Conservation (phyloP, 1,140 invertebrate species). For the Magallana angulata region DNA sequence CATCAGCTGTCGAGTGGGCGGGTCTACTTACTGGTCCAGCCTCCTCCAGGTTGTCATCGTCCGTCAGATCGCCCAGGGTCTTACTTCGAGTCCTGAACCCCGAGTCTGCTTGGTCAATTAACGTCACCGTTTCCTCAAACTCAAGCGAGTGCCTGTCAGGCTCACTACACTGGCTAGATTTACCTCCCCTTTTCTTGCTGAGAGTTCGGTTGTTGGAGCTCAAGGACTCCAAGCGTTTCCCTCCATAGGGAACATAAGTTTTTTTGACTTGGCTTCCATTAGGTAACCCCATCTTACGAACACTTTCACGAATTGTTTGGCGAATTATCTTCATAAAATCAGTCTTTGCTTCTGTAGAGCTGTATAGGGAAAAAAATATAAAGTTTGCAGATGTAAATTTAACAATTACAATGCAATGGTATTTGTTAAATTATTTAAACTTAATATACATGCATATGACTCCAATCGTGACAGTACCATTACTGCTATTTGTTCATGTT, state of each 20-base stretch:
- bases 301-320: constrained; percentile 93
- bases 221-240: constrained; percentile 62
- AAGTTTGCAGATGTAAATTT: neutral
- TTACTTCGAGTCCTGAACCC: constrained; percentile 91
- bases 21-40: constrained; percentile 92
- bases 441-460: too few species aligned
- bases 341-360: constrained; percentile 95
- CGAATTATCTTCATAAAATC: constrained; percentile 97
- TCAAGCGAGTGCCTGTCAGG: constrained; percentile 93
- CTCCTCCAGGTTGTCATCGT: constrained; percentile 87
- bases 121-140: constrained; percentile 83
- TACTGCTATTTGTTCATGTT: too few species aligned
- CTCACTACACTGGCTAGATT: constrained; percentile 65
- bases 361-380: constrained; percentile 77
- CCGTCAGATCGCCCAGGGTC: constrained; percentile 88
- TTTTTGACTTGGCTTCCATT: constrained; percentile 53
- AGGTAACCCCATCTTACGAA: constrained; percentile 75
- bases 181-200: constrained; percentile 83
- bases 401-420: too few species aligned
- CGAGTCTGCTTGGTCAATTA: constrained; percentile 84
- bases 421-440: too few species aligned
- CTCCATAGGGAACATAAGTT: constrained; percentile 69
- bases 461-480: too few species aligned
- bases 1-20: constrained; percentile 80
- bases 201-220: constrained; percentile 80